Evolutionary conservation across 2,113 vertebrate genomes (phyloP), one percentile per base, ranked within the genome.

Genomic region (Solea solea): DNA sequence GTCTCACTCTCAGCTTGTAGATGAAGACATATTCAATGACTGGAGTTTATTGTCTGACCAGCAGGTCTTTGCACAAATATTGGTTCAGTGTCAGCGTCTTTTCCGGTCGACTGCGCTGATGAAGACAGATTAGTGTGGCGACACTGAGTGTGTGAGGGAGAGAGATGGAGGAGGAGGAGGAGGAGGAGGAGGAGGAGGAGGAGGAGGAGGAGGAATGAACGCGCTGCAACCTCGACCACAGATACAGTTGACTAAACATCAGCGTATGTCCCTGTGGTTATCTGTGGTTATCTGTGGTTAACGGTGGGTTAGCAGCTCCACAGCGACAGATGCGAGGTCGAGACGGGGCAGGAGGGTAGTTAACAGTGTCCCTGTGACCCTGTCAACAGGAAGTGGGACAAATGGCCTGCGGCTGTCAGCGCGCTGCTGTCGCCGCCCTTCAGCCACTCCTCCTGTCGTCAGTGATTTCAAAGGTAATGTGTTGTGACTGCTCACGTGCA

Each of bases 321-420:
- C 42, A 64, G 28, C 40, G 78, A 72, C 55, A 3, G 45, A 57
- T 53, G 16, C 8, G 40, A 52, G 28, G 39, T 50, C 52, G 54
- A 46, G 53, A 48, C 53, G 61, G 53, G 58, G 25, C 49, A 67
- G 27, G 14, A 57, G 78, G 72, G 48, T 69, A 76, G 67, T 82
- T 82, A 40, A 69, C 76, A 79, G 75, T 83, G 79, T 81, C 49
- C 81, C 81, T 61, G 68, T 81, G 67, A 74, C 76, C 72, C 80
- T 87, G 86, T 84, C 86, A 84, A 58, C 61, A 53, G 53, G 68
- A 83, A 82, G 56, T 82, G 72, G 84, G 81, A 88, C 78, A 85
- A 78, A 86, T 78, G 64, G 75, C 81, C 69, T 28, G 39, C 46
- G 69, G 80, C 74, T 74, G 53, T 84, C 62, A 71, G 49, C 21